These are phyloP conservation scores for Aphaenogaster rudis DNA, from an alignment of 1,140 invertebrate genomes.

Conservation along the genomic window DNA sequence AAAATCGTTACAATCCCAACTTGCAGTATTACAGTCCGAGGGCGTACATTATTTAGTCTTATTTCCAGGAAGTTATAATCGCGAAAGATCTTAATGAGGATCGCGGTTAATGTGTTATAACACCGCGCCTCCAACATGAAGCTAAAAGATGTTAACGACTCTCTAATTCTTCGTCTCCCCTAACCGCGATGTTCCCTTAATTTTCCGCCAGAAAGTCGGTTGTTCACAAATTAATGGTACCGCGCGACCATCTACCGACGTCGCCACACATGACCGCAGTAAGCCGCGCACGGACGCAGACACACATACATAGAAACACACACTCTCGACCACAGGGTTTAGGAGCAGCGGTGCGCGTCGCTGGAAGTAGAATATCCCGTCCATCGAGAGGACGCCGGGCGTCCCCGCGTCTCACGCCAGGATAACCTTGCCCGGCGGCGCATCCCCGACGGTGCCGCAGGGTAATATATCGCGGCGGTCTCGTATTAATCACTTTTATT, in stretches of 20 bases:
- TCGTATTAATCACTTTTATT: conserved; percentile 84
- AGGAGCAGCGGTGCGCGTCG: conserved; percentile 34
- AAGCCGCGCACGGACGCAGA: background rate
- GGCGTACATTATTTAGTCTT: background rate
- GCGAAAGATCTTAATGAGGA: background rate
- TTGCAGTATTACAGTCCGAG: background rate
- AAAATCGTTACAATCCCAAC: background rate
- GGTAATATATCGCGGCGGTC: conserved; percentile 78
- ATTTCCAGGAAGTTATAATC: conserved; percentile 16
- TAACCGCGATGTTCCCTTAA: conserved; percentile 41
- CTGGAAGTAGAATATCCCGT: conserved; percentile 50
- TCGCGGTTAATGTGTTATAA: background rate
- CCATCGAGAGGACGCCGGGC: conserved; percentile 64
- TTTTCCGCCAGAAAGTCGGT: conserved; percentile 53
- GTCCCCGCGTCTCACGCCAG: conserved; percentile 17
- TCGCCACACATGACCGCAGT: conserved; percentile 54
- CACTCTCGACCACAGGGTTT: conserved; percentile 40
- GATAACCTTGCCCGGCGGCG: conserved; percentile 52
- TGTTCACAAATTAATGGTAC: conserved; percentile 59
- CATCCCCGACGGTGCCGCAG: conserved; percentile 50
- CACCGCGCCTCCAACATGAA: background rate
- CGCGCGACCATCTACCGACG: conserved; percentile 27
- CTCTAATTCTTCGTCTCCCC: conserved; percentile 6
- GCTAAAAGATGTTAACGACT: conserved; percentile 32
- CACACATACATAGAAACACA: background rate